Evolutionary conservation across 23 tunicate species (phyloP).

Genomic region (Oikopleura dioica): DNA sequence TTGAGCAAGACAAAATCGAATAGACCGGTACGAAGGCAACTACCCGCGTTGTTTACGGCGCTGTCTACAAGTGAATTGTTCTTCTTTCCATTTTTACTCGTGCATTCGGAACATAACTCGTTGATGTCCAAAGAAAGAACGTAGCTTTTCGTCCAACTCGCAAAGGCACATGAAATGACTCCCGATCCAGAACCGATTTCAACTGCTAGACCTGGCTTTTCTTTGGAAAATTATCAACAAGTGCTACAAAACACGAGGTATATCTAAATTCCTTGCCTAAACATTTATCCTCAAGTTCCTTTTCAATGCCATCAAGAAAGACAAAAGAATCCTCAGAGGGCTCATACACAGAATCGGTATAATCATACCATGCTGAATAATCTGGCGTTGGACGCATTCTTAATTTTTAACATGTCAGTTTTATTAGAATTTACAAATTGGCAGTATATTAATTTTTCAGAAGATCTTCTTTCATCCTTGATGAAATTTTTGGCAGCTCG

Average conservation of each 20-base stretch:
- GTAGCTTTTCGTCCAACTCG: neutral
- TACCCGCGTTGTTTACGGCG: neutral
- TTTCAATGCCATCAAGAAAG: neutral
- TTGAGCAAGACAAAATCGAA: neutral
- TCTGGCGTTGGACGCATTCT: constrained; percentile 11
- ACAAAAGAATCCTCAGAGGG: constrained; percentile 3
- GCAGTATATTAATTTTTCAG: too few relatives aligned
- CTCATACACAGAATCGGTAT: neutral
- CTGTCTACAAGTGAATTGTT: neutral
- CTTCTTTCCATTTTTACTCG: neutral
- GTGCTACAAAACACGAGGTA: too few relatives aligned
- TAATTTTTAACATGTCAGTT: too few relatives aligned
- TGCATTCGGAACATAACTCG: neutral
- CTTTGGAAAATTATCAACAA: too few relatives aligned
- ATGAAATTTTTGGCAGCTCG: too few relatives aligned
- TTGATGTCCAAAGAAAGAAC: neutral
- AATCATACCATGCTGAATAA: neutral
- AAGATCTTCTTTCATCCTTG: too few relatives aligned
- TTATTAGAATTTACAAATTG: too few relatives aligned
- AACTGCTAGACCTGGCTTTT: constrained; percentile 4
- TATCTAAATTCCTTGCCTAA: too few relatives aligned
- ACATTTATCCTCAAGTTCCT: neutral
- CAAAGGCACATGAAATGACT: neutral
- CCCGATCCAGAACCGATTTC: constrained; percentile 11
- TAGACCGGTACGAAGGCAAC: neutral